Percentiles rank a stretch among this genome's conserved stretches.
Evolutionary conservation across 2,113 vertebrate genomes (phyloP).

Genomic region (Acrocephalus kingi): DNA sequence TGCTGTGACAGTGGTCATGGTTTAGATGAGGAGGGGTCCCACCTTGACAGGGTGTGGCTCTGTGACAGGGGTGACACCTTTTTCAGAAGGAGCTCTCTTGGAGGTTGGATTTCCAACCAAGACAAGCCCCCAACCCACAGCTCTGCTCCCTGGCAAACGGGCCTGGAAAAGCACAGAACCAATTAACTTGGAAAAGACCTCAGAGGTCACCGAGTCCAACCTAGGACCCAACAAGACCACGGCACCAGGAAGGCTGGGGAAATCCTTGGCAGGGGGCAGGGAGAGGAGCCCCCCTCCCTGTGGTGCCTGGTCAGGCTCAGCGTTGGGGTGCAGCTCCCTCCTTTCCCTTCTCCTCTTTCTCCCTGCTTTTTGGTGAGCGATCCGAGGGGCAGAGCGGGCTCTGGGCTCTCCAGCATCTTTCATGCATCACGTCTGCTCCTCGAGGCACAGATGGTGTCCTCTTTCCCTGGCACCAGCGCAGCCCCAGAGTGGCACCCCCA

Average conservation of each 20-base stretch:
- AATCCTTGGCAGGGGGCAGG: no score
- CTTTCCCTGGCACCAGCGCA: not conserved
- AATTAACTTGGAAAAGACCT: not conserved
- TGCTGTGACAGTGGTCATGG: rapidly evolving
- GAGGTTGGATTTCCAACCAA: no score
- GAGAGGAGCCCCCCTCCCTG: not conserved
- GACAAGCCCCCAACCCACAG: not conserved
- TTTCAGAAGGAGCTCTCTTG: not conserved
- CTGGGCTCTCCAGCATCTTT: not conserved
- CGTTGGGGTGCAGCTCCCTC: not conserved
- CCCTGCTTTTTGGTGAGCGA: not conserved
- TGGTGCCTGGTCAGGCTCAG: not conserved
- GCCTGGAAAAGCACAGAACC: not conserved
- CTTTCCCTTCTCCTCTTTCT: not conserved
- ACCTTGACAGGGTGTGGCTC: rapidly evolving
- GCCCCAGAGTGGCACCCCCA: not conserved
- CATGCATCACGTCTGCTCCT: not conserved
- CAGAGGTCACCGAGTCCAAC: rapidly evolving
- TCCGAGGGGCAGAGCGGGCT: not conserved
- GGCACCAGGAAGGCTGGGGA: not conserved
- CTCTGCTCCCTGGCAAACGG: rapidly evolving
- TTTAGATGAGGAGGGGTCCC: not conserved
- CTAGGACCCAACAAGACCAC: no score
- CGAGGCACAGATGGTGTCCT: not conserved
- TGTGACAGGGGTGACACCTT: not conserved